phyloP scores from a whole-genome alignment of 53 echinoderm and acorn worm species.

The Mesocentrotus franciscanus region DNA sequence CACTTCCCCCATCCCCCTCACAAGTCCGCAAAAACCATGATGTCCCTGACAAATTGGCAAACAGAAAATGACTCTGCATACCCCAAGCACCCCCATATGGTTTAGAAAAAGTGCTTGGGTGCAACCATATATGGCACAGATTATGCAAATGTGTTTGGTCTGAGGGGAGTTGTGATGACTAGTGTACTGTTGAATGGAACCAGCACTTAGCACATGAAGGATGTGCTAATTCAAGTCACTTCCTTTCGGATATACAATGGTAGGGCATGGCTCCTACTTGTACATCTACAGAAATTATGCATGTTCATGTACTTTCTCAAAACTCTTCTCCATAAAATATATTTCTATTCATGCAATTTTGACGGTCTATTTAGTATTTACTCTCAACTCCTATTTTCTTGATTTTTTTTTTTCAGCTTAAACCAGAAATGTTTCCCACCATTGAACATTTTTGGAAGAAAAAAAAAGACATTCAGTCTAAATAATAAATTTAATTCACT shows the following conservation, averaged over 20 bases:
- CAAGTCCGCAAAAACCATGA: conserved; percentile 11
- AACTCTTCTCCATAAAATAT: too few relatives aligned
- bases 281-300: background rate
- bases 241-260: conserved; percentile 42
- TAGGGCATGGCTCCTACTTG: background rate
- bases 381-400: background rate
- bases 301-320: too few relatives aligned
- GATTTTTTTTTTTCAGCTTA: background rate
- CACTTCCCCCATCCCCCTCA: conserved; percentile 45
- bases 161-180: background rate
- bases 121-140: conserved; percentile 54
- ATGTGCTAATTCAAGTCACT: conserved; percentile 49
- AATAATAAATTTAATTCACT: too few relatives aligned
- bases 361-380: background rate
- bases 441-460: too few relatives aligned
- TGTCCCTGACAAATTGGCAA: conserved; percentile 14
- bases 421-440: background rate
- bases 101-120: conserved; percentile 1
- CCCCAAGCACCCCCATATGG: background rate
- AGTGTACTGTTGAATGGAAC: conserved; percentile 48
- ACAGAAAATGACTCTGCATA: background rate
- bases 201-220: conserved; percentile 52
- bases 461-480: too few relatives aligned
- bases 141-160: conserved; percentile 44
- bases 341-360: background rate